Base-by-base conservation (phyloP, 2,888 invertebrate species). In the Scaptomyza reducta region DNA sequence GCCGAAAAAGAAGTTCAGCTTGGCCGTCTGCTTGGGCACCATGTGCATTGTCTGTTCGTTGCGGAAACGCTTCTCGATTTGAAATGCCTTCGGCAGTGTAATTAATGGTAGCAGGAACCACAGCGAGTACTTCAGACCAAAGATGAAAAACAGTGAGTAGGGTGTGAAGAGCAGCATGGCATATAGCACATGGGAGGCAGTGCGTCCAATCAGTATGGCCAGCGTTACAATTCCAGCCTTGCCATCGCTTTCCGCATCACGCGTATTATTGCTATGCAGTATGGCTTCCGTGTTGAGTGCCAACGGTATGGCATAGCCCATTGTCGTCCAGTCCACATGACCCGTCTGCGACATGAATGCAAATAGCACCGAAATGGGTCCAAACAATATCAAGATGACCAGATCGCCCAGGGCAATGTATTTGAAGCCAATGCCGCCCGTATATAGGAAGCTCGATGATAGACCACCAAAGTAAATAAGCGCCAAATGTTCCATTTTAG, bases 231-330 rank as follows among this genome's bases (percentile, higher is more conserved):
- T 98, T 70, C 98, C 98, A 49, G 97, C 98, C 90, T 94, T 95
- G 69, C 95, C 94, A 89, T 98, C 98, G 64, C 95, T 95, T 88
- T 97, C 97, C 77, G 96, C 94, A 92, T 98, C 98, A 77, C 98
- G 94, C 0, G 98, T 97, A 90, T 99, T 98, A 90, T 98, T 99
- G 88, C 97, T 96, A 90, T 98, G 98, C 61, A 99, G 93, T 88
- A 98, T 98, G 51, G 98, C 98, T 91, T 98, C 98, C 1, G 98
- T 98, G 89, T 98, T 98, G 22, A 99, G 92, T 10, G 98, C 98
- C 69, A 99, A 92, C 6, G 98, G 98, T 85, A 98, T 95, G 25
- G 98, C 98, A 92, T 98, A 98, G 85, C 97, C 96, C 81, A 98
- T 96, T 1, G 97, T 96, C 46, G 96, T 95, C 95, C 96, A 96